These are phyloP conservation scores for Xestia rhomboidea DNA, from an alignment of 2,888 invertebrate genomes.

Conservation along the genomic window DNA sequence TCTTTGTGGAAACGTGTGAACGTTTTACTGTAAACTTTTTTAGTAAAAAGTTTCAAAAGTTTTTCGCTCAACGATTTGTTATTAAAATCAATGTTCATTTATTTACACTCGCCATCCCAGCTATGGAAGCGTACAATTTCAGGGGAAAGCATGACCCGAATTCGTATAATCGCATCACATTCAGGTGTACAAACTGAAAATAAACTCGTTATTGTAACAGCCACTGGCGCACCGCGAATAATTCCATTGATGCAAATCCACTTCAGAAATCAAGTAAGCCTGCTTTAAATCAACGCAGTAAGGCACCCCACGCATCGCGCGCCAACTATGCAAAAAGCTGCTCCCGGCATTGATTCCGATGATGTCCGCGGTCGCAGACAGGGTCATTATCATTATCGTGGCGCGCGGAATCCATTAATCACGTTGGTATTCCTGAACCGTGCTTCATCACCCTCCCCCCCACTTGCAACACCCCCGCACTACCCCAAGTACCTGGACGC, in stretches of 20 bases:
- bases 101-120: slow-evolving; percentile 28
- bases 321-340: slow-evolving; percentile 81
- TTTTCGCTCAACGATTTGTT: slow-evolving; percentile 13
- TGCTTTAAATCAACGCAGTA: slow-evolving; percentile 59
- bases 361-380: slow-evolving; percentile 82
- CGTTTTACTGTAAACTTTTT: slow-evolving; percentile 49
- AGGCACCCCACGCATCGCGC: slow-evolving; percentile 67
- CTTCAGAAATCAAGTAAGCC: slow-evolving; percentile 62
- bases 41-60: slow-evolving; percentile 10
- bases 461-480: slow-evolving; percentile 67
- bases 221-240: slow-evolving; percentile 44
- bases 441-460: slow-evolving; percentile 72
- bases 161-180: slow-evolving; percentile 34
- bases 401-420: slow-evolving; percentile 88
- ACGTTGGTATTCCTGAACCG: slow-evolving; percentile 87
- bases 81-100: slow-evolving; percentile 29
- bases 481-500: slow-evolving; percentile 87
- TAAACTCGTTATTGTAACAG: slow-evolving; percentile 39
- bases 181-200: slow-evolving; percentile 27
- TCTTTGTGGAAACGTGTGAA: slow-evolving; percentile 65
- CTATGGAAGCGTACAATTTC: slow-evolving; percentile 1
- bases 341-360: slow-evolving; percentile 84
- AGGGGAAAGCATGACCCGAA: slow-evolving; percentile 17
- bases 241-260: slow-evolving; percentile 56
- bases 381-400: slow-evolving; percentile 89